These are phyloP conservation scores for Cephus spinipes DNA, from an alignment of 2,888 invertebrate species.

Conservation along the genomic window DNA sequence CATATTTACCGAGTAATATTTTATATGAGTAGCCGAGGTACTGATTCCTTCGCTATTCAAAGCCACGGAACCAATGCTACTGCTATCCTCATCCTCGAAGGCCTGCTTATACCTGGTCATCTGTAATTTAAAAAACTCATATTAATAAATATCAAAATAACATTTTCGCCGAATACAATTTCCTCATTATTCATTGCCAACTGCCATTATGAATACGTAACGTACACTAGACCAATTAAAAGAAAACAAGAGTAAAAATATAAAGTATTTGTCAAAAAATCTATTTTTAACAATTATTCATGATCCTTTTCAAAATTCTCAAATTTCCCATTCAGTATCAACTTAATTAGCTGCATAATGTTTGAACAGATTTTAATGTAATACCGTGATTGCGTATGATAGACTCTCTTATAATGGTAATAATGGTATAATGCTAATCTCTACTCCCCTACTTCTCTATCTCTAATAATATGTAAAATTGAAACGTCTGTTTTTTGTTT, in stretches of 20 bases:
- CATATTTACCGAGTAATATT: slow-evolving; percentile 80
- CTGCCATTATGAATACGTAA: background rate
- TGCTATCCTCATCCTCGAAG: slow-evolving; percentile 85
- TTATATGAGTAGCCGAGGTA: slow-evolving; percentile 83
- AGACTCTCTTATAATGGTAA: background rate
- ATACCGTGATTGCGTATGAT: background rate
- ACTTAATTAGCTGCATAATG: background rate
- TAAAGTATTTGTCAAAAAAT: background rate
- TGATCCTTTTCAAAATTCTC: background rate
- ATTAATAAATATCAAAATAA: slow-evolving; percentile 12
- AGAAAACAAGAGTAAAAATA: background rate
- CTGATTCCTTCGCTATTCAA: slow-evolving; percentile 81
- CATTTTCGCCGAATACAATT: background rate
- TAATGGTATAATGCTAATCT: too few species aligned
- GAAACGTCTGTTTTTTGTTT: too few species aligned
- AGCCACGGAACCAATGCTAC: slow-evolving; percentile 86
- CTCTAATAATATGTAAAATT: too few species aligned
- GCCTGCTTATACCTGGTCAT: slow-evolving; percentile 92
- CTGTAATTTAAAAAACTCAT: slow-evolving; percentile 66
- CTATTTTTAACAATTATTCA: background rate
- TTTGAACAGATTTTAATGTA: background rate
- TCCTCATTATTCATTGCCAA: background rate
- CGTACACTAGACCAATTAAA: background rate
- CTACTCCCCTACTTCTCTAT: too few species aligned
- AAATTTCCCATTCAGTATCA: background rate